Evolutionary conservation across 2,888 invertebrate species (phyloP).

Genomic region (Spilarctia lutea): DNA sequence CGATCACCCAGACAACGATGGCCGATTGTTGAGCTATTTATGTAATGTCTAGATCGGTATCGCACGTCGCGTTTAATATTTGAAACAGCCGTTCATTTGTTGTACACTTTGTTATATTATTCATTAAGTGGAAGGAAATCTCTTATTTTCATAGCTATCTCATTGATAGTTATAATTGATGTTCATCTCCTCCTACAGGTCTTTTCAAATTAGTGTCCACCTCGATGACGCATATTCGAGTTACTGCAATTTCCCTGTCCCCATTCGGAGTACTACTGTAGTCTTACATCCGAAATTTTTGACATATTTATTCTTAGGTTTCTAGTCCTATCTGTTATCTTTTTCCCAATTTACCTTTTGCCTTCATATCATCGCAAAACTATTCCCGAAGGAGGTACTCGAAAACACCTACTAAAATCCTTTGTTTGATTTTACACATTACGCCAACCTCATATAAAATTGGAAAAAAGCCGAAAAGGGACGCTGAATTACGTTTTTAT

Average conservation of each 20-base stretch:
- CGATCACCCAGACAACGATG: neutral
- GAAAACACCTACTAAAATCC: too few species aligned
- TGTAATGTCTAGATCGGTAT: slow-evolving; percentile 1
- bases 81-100: neutral
- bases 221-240: too few species aligned
- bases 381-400: neutral
- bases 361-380: neutral
- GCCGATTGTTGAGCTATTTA: neutral
- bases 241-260: neutral
- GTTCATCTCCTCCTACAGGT: neutral
- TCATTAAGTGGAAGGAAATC: neutral
- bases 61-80: neutral
- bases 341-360: neutral
- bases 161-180: neutral
- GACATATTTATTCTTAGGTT: neutral
- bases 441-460: neutral
- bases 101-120: neutral
- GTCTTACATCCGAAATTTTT: too few species aligned
- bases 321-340: neutral
- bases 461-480: neutral
- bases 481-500: neutral
- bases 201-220: neutral
- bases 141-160: neutral
- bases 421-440: neutral
- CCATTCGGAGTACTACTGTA: neutral